Conservation (phyloP, 2,797 vertebrate species). For the Fringilla coelebs region DNA sequence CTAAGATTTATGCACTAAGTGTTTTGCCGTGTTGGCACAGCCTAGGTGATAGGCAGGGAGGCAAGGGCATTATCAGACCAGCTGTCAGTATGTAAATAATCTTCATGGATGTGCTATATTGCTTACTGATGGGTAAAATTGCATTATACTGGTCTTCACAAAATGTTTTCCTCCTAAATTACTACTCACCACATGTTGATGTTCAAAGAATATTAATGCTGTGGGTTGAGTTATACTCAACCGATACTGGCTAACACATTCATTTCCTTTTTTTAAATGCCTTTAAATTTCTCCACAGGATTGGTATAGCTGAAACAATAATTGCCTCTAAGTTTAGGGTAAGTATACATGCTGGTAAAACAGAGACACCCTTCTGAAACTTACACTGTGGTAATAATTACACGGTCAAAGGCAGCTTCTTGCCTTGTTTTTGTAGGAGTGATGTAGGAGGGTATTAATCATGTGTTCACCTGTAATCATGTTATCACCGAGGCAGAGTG, state of each 20-base stretch:
- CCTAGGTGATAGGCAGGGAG: not conserved
- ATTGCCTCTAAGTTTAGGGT: not conserved
- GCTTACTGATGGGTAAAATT: slow-evolving; percentile 21
- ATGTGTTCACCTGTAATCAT: not conserved
- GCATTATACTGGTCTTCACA: not conserved
- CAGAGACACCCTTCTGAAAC: not conserved
- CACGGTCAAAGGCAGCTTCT: not conserved
- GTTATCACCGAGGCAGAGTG: not conserved
- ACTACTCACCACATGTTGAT: not conserved
- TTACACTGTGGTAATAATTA: not conserved
- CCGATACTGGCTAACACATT: not conserved
- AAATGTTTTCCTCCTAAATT: slow-evolving; percentile 6
- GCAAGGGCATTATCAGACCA: not conserved
- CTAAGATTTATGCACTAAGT: not conserved
- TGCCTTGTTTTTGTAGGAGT: not conserved
- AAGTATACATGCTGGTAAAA: not conserved
- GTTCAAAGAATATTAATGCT: not conserved
- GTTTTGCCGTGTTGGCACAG: not conserved
- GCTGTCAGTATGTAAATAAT: not conserved
- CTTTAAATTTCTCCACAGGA: not conserved
- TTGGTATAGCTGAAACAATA: not conserved
- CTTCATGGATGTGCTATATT: not conserved
- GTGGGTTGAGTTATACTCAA: not conserved
- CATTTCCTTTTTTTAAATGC: not conserved
- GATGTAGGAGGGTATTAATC: not conserved